Conservation (phyloP, 2,888 invertebrate species). For the Dryococelus australis region DNA sequence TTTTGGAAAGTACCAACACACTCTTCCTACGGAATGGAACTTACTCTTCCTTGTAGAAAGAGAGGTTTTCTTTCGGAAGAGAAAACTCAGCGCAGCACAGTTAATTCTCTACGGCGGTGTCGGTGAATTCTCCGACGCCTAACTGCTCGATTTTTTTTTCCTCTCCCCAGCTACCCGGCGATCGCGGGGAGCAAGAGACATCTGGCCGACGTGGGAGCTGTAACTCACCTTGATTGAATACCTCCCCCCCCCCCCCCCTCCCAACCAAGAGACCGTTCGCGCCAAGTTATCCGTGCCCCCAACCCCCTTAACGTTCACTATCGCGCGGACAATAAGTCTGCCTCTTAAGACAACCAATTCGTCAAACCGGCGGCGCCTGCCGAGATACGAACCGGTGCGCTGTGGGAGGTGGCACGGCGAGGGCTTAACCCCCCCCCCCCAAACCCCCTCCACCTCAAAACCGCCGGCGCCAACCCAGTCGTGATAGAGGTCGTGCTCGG, state of each 20-base stretch:
- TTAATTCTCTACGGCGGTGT: not conserved
- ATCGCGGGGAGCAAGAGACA: not conserved
- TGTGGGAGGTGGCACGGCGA: not conserved
- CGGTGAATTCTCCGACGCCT: not conserved
- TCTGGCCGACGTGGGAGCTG: not conserved
- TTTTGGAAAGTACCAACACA: too few species aligned
- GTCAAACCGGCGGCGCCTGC: not conserved
- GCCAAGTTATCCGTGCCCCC: not conserved
- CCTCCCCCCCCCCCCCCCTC: not conserved
- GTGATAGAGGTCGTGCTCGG: not conserved
- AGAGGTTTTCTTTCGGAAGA: not conserved
- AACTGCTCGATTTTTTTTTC: not conserved
- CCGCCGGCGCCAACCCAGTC: not conserved
- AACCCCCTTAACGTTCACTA: too few species aligned
- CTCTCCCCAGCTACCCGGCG: not conserved
- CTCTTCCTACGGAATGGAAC: not conserved
- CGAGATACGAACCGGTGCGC: not conserved
- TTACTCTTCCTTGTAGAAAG: not conserved
- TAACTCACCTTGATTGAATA: conserved; percentile 16
- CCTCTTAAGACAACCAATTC: not conserved
- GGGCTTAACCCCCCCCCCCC: not conserved
- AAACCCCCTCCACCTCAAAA: too few species aligned
- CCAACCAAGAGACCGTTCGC: too few species aligned
- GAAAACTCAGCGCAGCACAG: not conserved
- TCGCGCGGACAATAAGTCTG: not conserved